A percentile compares a stretch with the other conserved stretches of the same genome.
Conservation (phyloP, 1,140 invertebrate species). For the Chironomus tepperi region DNA sequence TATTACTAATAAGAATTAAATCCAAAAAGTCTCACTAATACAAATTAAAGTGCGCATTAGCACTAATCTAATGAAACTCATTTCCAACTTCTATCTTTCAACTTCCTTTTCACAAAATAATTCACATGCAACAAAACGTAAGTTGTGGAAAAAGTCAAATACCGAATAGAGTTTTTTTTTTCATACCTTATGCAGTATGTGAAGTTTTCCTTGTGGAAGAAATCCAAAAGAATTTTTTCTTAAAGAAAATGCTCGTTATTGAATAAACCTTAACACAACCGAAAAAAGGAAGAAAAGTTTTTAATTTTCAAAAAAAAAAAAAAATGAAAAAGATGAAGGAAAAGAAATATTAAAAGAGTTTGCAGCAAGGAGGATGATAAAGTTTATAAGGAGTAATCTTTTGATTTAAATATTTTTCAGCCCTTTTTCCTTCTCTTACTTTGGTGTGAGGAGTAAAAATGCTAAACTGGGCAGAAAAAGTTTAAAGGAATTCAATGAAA, state of each 20-base stretch:
- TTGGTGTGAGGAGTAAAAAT: not conserved
- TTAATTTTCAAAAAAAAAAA: not conserved
- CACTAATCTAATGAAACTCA: no score
- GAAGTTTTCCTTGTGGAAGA: no score
- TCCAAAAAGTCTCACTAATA: no score
- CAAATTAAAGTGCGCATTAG: no score
- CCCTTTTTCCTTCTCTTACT: not conserved
- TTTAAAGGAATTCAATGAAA: not conserved
- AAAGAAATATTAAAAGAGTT: not conserved
- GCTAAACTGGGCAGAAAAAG: not conserved
- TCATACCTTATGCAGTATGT: not conserved
- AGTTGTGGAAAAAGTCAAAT: not conserved
- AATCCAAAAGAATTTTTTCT: not conserved
- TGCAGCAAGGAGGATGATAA: not conserved
- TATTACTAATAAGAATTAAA: no score
- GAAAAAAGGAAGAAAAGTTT: not conserved
- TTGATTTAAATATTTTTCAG: constrained; percentile 3
- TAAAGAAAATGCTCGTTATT: not conserved
- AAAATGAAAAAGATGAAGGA: not conserved
- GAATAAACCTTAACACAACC: not conserved
- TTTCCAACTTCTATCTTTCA: not conserved
- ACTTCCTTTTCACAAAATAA: not conserved
- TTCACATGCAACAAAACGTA: not conserved
- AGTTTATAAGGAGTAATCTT: not conserved
- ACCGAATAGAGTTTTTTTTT: not conserved